Evolutionary conservation across 2,797 vertebrate genomes (phyloP).

Genomic region (Sebastiscus albofasciatus): DNA sequence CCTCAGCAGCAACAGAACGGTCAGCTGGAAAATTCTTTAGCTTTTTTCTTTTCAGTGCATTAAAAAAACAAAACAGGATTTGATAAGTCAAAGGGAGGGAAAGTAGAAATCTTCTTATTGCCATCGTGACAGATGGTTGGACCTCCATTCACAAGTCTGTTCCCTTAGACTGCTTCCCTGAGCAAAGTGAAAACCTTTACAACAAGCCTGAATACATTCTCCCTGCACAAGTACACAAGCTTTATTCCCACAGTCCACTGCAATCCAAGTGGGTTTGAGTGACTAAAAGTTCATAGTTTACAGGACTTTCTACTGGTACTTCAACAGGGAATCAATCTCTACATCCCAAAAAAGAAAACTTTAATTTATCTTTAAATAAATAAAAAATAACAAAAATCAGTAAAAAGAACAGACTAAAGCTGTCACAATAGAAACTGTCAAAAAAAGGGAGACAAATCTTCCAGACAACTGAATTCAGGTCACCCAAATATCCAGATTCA

Average conservation of each 20-base stretch:
- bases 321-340: conserved; percentile 1
- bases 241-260: conserved; percentile 56
- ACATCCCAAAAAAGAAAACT: background rate
- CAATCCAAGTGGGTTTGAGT: conserved; percentile 41
- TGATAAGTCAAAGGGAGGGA: conserved; percentile 26
- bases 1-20: conserved; percentile 18
- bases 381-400: background rate
- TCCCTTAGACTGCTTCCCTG: conserved; percentile 71
- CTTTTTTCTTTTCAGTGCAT: conserved; percentile 31
- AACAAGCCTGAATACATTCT: conserved; percentile 64
- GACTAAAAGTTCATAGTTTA: conserved; percentile 2
- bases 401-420: background rate
- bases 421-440: background rate
- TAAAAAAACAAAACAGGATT: conserved; percentile 27
- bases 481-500: conserved; percentile 72
- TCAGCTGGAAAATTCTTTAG: conserved; percentile 16
- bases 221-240: conserved; percentile 49
- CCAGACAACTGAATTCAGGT: conserved; percentile 71
- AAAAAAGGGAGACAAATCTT: conserved; percentile 51
- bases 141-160: conserved; percentile 68
- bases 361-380: background rate
- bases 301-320: background rate
- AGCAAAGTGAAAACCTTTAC: conserved; percentile 73
- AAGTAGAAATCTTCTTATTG: conserved; percentile 54
- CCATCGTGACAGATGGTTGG: conserved; percentile 70